Conservation (phyloP, 2,888 invertebrate species). For the Drosophila subsilvestris region DNA sequence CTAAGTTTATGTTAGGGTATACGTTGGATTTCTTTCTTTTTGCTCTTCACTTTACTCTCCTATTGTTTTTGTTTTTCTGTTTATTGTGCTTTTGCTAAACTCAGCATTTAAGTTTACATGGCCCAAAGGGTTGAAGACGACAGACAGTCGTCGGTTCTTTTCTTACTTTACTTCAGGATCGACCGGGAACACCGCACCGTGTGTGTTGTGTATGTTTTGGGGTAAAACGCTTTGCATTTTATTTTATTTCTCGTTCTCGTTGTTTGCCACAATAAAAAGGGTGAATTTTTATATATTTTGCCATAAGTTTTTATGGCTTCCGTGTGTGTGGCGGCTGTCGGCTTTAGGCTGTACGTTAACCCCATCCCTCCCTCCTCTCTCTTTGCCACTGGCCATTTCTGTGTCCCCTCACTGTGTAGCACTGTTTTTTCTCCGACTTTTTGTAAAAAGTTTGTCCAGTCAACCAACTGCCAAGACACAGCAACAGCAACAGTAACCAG, state of each 20-base stretch:
- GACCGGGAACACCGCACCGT: neutral
- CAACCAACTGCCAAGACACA: constrained; percentile 42
- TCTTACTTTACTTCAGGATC: constrained; percentile 4
- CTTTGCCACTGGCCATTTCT: constrained; percentile 23
- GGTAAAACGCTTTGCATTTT: constrained; percentile 74
- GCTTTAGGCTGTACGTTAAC: constrained; percentile 36
- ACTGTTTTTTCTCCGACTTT: constrained; percentile 54
- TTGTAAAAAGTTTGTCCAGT: constrained; percentile 77
- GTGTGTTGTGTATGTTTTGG: constrained; percentile 21
- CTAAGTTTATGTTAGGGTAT: neutral
- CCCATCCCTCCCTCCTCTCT: constrained; percentile 6
- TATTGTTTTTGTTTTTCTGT: constrained; percentile 8
- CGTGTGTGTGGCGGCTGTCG: constrained; percentile 73
- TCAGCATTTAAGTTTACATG: constrained; percentile 76
- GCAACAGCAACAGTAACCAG: constrained; percentile 4
- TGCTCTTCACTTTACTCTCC: neutral
- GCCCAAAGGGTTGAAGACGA: constrained; percentile 63
- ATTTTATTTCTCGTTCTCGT: constrained; percentile 71
- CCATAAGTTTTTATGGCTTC: constrained; percentile 81
- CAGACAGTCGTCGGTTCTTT: constrained; percentile 38
- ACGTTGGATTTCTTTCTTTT: neutral
- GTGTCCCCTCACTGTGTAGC: constrained; percentile 15
- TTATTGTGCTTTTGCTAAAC: constrained; percentile 67
- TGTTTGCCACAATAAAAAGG: constrained; percentile 79
- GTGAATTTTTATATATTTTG: constrained; percentile 77